Conservation (phyloP, 1,140 invertebrate species). For the Pachypeltis micranthus region DNA sequence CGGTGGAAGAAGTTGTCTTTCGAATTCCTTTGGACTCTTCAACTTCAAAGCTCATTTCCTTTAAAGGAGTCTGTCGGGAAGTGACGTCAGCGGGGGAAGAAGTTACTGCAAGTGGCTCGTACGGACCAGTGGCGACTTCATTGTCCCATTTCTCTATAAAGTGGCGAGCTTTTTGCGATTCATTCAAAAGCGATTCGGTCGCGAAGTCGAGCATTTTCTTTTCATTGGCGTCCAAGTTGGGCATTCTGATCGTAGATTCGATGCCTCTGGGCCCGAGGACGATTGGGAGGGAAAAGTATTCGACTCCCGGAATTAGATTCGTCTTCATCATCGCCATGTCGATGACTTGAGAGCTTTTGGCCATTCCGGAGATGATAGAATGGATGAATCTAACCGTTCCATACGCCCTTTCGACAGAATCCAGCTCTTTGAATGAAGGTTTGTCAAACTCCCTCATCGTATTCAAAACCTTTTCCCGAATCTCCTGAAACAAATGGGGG, state of each 20-base stretch:
- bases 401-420: neutral
- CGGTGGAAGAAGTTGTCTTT: too few relatives aligned
- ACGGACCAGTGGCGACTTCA: too few relatives aligned
- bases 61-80: too few relatives aligned
- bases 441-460: neutral
- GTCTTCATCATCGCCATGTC: slow-evolving; percentile 44
- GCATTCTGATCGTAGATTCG: neutral
- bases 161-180: neutral
- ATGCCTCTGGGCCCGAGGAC: slow-evolving; percentile 33
- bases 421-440: neutral
- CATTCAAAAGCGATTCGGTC: neutral
- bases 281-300: slow-evolving; percentile 36
- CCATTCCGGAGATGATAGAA: slow-evolving; percentile 35
- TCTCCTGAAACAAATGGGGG: neutral
- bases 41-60: too few relatives aligned
- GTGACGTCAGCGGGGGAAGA: too few relatives aligned
- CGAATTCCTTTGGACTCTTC: too few relatives aligned
- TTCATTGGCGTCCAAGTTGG: neutral
- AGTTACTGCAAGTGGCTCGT: too few relatives aligned
- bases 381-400: slow-evolving; percentile 25
- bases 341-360: slow-evolving; percentile 36
- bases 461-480: neutral
- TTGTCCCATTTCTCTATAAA: too few relatives aligned
- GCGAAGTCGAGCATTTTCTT: neutral
- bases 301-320: slow-evolving; percentile 33